These are phyloP conservation scores for Rhincodon typus DNA, from an alignment of 2,797 vertebrate species.

Conservation along the genomic window DNA sequence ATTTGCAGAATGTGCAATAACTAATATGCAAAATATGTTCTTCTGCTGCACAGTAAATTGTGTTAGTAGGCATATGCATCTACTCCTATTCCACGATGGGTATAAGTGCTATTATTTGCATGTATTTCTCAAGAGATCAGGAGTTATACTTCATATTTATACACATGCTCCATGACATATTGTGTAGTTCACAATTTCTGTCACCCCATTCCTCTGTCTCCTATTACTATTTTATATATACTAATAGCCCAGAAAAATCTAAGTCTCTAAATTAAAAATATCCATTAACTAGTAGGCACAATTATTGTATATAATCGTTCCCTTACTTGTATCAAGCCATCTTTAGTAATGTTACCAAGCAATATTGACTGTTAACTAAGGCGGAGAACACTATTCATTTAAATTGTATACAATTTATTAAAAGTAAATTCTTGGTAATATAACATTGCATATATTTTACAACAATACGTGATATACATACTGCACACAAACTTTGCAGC, in stretches of 20 bases:
- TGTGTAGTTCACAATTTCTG: not conserved
- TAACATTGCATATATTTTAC: slow-evolving; percentile 75
- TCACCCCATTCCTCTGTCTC: not conserved
- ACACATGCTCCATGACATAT: not conserved
- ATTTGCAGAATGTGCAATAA: not conserved
- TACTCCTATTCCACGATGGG: not conserved
- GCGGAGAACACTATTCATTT: not conserved
- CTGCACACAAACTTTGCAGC: slow-evolving; percentile 60
- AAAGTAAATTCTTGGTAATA: slow-evolving; percentile 70
- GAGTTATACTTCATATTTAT: not conserved
- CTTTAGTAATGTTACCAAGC: not conserved
- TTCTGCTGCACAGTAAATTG: not conserved
- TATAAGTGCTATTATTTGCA: not conserved
- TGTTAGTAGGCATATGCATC: not conserved
- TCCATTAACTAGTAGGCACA: not conserved
- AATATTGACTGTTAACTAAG: not conserved
- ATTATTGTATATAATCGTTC: too few species aligned
- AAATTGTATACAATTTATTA: slow-evolving; percentile 58
- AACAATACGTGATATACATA: slow-evolving; percentile 66
- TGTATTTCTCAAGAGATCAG: not conserved
- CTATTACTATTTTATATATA: not conserved
- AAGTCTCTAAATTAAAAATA: not conserved
- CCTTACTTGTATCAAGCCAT: not conserved
- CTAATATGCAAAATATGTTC: not conserved
- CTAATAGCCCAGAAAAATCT: not conserved